Percentiles rank a stretch among this genome's conserved stretches.
These are phyloP conservation scores for Cantharis lateralis DNA, from an alignment of 2,888 invertebrate species.

Conservation along the genomic window DNA sequence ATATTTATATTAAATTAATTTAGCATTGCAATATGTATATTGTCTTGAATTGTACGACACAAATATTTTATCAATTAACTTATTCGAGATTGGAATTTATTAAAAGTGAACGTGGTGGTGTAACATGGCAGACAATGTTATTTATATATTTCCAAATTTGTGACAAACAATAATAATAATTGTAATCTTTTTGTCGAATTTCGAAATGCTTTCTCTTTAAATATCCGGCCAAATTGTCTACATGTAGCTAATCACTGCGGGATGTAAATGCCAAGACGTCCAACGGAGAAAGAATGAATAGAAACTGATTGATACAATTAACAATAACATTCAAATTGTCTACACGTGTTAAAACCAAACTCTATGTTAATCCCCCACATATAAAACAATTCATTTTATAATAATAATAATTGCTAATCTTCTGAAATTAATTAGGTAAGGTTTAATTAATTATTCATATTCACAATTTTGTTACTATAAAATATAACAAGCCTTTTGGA, in stretches of 20 bases:
- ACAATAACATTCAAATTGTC: constrained; percentile 49
- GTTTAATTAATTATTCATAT: neutral
- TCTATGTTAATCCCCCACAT: neutral
- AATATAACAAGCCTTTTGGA: neutral
- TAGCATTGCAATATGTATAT: neutral
- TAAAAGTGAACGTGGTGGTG: neutral
- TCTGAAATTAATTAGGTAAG: neutral
- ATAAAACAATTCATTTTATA: neutral
- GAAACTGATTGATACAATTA: constrained; percentile 52
- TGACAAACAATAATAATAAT: neutral
- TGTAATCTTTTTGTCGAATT: neutral
- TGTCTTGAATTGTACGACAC: neutral
- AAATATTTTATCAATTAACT: neutral
- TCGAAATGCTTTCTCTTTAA: constrained; percentile 15
- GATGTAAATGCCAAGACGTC: constrained; percentile 42
- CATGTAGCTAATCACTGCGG: constrained; percentile 40
- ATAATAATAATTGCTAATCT: neutral
- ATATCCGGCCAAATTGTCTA: constrained; percentile 31
- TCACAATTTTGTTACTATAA: neutral
- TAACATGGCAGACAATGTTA: neutral
- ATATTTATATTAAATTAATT: neutral
- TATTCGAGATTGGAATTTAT: neutral
- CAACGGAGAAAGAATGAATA: constrained; percentile 47
- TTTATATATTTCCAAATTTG: neutral
- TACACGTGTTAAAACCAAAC: constrained; percentile 38